These are phyloP conservation scores for Amphipoea lucens DNA, from an alignment of 2,888 invertebrate species.

Conservation along the genomic window DNA sequence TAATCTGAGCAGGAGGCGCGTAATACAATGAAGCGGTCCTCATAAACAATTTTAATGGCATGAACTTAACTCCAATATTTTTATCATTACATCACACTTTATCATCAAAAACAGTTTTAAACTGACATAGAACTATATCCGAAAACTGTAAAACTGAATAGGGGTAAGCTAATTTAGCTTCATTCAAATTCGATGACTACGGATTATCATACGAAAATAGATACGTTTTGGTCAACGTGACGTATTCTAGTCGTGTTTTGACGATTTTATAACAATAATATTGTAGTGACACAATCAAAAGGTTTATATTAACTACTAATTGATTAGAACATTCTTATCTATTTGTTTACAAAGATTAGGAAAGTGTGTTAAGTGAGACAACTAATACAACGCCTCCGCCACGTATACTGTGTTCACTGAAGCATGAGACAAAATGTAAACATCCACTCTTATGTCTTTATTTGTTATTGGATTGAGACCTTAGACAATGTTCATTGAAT, in stretches of 20 bases:
- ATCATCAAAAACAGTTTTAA: conserved; percentile 14
- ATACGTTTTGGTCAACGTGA: conserved; percentile 53
- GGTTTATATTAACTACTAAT: conserved; percentile 35
- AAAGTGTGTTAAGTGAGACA: conserved; percentile 44
- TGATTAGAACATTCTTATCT: conserved; percentile 40
- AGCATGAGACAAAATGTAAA: conserved; percentile 26
- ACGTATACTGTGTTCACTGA: conserved; percentile 9
- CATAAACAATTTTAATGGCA: conserved; percentile 5
- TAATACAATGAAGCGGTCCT: conserved; percentile 1
- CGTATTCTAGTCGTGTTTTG: conserved; percentile 15
- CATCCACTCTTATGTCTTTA: conserved; percentile 5
- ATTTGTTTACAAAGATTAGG: conserved; percentile 46
- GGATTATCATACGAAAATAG: conserved; percentile 59
- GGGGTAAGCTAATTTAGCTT: conserved; percentile 55
- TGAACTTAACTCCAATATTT: not conserved
- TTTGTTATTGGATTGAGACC: conserved; percentile 19
- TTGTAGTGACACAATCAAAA: conserved; percentile 15
- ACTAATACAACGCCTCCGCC: conserved; percentile 13
- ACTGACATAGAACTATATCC: conserved; percentile 25
- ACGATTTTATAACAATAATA: conserved; percentile 36
- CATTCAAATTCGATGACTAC: conserved; percentile 60
- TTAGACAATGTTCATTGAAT: conserved; percentile 3
- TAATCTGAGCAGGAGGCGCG: not conserved
- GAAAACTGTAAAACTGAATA: conserved; percentile 26
- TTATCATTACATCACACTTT: not conserved